These are phyloP conservation scores for Camelus dromedarius DNA, from an alignment of 2,113 vertebrate species.

Conservation along the genomic window DNA sequence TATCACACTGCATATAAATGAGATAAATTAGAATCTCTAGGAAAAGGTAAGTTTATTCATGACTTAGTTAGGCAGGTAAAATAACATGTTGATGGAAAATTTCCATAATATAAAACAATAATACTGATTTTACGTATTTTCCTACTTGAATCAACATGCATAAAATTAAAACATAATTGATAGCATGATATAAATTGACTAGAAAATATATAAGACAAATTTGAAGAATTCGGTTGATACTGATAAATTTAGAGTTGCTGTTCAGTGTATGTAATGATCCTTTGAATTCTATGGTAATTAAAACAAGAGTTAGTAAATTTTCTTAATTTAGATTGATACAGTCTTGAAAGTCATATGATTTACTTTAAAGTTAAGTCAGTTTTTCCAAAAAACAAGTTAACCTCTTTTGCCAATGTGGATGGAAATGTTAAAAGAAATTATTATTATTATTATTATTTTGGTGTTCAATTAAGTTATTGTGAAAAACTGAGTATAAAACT, in stretches of 20 bases:
- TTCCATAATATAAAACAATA: not conserved
- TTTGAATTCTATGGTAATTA: not conserved
- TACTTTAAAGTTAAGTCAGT: not conserved
- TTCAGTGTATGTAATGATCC: not conserved
- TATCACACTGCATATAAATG: not conserved
- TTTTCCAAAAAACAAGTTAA: not conserved
- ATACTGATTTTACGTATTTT: not conserved
- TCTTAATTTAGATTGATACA: not conserved
- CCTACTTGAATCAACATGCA: not conserved
- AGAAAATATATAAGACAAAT: not conserved
- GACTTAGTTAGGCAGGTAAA: not conserved
- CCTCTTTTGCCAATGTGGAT: not conserved
- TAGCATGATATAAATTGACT: not conserved
- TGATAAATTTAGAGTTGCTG: not conserved
- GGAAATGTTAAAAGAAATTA: not conserved
- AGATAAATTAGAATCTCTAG: not conserved
- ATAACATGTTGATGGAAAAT: not conserved
- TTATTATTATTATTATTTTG: not conserved
- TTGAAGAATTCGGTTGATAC: not conserved
- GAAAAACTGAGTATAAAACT: not conserved
- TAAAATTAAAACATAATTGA: not conserved
- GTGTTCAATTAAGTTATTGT: not conserved
- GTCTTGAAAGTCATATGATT: not conserved
- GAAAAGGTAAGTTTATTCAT: not conserved
- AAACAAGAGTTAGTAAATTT: not conserved